Evolutionary conservation across 1,140 invertebrate species (phyloP), one percentile per base, ranked within the genome.

Genomic region (Apocrypta bakeri): DNA sequence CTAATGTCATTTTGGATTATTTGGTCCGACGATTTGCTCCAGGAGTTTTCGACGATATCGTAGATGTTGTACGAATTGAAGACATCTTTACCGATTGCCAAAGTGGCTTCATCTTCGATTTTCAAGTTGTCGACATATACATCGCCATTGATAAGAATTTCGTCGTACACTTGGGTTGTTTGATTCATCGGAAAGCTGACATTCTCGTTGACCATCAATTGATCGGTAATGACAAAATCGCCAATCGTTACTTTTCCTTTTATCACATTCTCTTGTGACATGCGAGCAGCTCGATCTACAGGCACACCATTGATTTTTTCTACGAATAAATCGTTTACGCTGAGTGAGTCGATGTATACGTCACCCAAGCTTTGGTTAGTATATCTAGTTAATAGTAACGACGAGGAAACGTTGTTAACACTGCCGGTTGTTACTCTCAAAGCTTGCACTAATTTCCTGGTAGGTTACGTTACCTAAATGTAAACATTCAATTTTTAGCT

Each of bases 21-120:
- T 74, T 89, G 88, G 75, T 88, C 66, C 0, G 37, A 85, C 1
- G 88, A 89, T 83, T 87, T 89, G 8, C 87, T 89, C 89, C 89
- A 90, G 4, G 74, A 85, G 1, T 33, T 80, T 12, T 83, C 25
- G 7, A 85, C 33, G 29, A 84, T 63, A n/a, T 74, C 29, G 11
- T 33, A 9, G 27, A 84, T 56, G 27, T 79, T 29, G 37, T 48
- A 40, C 0, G 17, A 1, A 3, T 66, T 84, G 42, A 24, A 27
- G 24, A 4, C 27, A 21, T 79, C 37, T 42, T 63, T 11, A 21
- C 21, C 29, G 12, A 82, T 11, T 2, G n/a, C 31, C n/a, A 82
- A n/a, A 14, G 27, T 33, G 7, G 63, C 29, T 2, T 71, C 11
- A 9, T 9, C 0, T 8, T 82, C 66, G 25, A 82, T 31, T 56